phyloP scores from a whole-genome alignment of 1,140 invertebrate species.

The Drosophila kepulauana region DNA sequence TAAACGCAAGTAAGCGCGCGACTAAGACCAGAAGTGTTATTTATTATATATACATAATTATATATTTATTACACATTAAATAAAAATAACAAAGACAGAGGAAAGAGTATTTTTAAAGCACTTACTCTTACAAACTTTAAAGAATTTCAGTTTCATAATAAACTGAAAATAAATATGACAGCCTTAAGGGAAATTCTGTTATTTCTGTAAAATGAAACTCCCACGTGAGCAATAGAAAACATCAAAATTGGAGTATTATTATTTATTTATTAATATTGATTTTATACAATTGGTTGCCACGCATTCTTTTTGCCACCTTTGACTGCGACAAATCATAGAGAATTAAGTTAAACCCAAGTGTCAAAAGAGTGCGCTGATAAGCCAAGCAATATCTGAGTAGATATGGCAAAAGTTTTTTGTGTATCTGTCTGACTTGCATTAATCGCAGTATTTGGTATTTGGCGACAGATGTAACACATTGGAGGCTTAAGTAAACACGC shows the following conservation, averaged over 20 bases:
- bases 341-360: no score
- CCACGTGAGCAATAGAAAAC: not conserved
- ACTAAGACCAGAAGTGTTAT: no score
- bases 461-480: conserved; percentile 19
- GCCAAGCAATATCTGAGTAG: no score
- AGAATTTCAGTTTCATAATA: not conserved
- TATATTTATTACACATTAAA: no score
- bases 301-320: no score
- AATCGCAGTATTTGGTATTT: not conserved
- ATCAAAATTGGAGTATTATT: not conserved
- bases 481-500: conserved; percentile 1
- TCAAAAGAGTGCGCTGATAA: no score
- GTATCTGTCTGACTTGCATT: no score
- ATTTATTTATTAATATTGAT: not conserved
- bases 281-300: not conserved
- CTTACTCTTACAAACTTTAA: not conserved
- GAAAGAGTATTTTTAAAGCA: not conserved
- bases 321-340: no score
- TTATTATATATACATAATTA: no score
- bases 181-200: not conserved
- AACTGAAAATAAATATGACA: not conserved
- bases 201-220: conserved; percentile 1
- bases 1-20: no score
- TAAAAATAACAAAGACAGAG: no score
- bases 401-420: no score